Percentiles rank a stretch among this genome's conserved stretches.
phyloP scores from a whole-genome alignment of 2,113 vertebrate genomes.

The Psophia crepitans region DNA sequence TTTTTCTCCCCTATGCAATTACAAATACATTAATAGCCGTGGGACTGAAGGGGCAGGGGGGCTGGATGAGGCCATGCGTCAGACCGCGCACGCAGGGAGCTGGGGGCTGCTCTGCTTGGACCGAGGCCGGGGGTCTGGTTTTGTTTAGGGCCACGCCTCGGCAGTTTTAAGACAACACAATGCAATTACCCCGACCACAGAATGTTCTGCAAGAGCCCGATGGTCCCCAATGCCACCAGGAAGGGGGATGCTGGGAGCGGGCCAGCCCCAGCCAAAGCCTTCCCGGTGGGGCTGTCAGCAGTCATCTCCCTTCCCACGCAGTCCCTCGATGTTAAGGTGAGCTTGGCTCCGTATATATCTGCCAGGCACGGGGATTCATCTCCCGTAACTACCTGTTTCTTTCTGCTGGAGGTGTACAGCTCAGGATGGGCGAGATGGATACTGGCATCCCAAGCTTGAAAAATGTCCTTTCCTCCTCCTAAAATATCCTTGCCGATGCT shows the following conservation, averaged over 20 bases:
- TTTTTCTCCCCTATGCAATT: not conserved
- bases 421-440: not conserved
- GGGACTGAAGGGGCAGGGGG: not conserved
- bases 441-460: not conserved
- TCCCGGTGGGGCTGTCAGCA: fast-evolving
- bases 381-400: not conserved
- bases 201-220: not conserved
- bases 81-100: fast-evolving
- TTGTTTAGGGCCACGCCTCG: not conserved
- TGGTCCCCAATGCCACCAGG: not conserved
- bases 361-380: not conserved
- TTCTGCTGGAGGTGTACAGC: not conserved
- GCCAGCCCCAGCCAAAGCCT: not conserved
- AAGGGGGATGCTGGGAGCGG: not conserved
- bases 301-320: not conserved
- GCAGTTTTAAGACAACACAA: not conserved
- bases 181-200: not conserved
- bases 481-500: not conserved
- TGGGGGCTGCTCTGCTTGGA: not conserved
- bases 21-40: slow-evolving; percentile 18
- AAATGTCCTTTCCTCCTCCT: not conserved
- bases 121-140: not conserved
- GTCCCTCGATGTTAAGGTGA: not conserved
- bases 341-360: not conserved
- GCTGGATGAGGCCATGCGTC: not conserved